These are phyloP conservation scores for Cosmia trapezina DNA, from an alignment of 2,888 invertebrate genomes.

Conservation along the genomic window DNA sequence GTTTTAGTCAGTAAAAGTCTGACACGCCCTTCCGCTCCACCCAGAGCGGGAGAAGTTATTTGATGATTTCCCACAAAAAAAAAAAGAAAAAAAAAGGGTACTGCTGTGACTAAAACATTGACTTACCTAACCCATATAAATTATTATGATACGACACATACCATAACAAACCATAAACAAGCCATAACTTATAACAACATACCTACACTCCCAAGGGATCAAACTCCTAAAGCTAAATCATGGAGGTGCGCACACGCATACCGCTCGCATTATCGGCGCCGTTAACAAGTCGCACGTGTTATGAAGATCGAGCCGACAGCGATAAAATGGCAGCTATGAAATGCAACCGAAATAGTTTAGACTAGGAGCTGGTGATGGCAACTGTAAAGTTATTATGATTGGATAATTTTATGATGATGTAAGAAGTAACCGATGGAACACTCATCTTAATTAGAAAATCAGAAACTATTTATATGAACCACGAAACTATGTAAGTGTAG, in stretches of 20 bases:
- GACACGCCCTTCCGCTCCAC: no score
- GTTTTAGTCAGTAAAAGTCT: no score
- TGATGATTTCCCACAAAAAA: no score
- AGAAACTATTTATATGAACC: not conserved
- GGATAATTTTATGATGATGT: slow-evolving; percentile 1
- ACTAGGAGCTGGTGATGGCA: slow-evolving; percentile 7
- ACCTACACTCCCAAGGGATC: slow-evolving; percentile 50
- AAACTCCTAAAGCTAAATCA: slow-evolving; percentile 51
- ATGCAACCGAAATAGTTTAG: slow-evolving; percentile 69
- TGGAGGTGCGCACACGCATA: slow-evolving; percentile 62
- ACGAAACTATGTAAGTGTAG: not conserved
- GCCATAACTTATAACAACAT: slow-evolving; percentile 39
- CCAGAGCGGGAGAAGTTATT: no score
- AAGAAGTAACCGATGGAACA: not conserved
- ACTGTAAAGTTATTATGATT: slow-evolving; percentile 21
- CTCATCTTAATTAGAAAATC: not conserved
- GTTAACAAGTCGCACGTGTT: slow-evolving; percentile 76
- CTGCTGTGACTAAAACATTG: not conserved
- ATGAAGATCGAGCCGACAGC: slow-evolving; percentile 66
- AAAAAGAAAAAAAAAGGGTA: no score
- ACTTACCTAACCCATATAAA: not conserved
- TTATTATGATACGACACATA: slow-evolving; percentile 3
- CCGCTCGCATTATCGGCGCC: slow-evolving; percentile 68
- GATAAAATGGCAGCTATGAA: slow-evolving; percentile 67
- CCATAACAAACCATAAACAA: slow-evolving; percentile 32